phyloP scores from a whole-genome alignment of 2,113 vertebrate genomes.

The Vanacampus margaritifer region DNA sequence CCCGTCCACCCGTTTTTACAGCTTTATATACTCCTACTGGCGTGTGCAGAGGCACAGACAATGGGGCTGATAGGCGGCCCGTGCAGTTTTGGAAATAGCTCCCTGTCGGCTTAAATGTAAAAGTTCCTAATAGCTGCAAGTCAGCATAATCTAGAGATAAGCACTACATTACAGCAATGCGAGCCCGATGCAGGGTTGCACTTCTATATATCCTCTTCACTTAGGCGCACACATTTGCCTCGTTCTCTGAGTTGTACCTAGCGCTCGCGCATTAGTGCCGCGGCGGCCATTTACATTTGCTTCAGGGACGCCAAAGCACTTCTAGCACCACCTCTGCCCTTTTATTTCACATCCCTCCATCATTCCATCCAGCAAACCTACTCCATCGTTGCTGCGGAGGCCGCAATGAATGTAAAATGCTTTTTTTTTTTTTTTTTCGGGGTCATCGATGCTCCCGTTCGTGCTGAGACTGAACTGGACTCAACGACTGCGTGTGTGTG shows the following conservation, averaged over 20 bases:
- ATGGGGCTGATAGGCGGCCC: conserved; percentile 38
- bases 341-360: conserved; percentile 30
- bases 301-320: conserved; percentile 41
- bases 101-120: conserved; percentile 53
- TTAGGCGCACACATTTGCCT: conserved; percentile 17
- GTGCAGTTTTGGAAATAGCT: conserved; percentile 47
- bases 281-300: conserved; percentile 47
- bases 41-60: conserved; percentile 32
- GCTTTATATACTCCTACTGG: conserved; percentile 22
- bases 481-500: conserved; percentile 10
- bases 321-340: conserved; percentile 15
- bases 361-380: conserved; percentile 3
- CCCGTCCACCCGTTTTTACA: conserved; percentile 29
- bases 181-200: conserved; percentile 8
- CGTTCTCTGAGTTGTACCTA: conserved; percentile 14
- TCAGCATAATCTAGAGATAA: conserved; percentile 59
- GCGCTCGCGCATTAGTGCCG: conserved; percentile 17
- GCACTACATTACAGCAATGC: conserved; percentile 32
- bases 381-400: conserved; percentile 1
- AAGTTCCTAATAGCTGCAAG: conserved; percentile 59
- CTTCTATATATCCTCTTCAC: conserved; percentile 5
- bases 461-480: conserved; percentile 1
- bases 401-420: conserved; percentile 41
- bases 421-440: too few relatives aligned
- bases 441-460: conserved; percentile 22